Percentiles rank a stretch among this genome's conserved stretches.
Evolutionary conservation across 1,140 invertebrate species (phyloP).

Genomic region (Pseudomyrmex gracilis): DNA sequence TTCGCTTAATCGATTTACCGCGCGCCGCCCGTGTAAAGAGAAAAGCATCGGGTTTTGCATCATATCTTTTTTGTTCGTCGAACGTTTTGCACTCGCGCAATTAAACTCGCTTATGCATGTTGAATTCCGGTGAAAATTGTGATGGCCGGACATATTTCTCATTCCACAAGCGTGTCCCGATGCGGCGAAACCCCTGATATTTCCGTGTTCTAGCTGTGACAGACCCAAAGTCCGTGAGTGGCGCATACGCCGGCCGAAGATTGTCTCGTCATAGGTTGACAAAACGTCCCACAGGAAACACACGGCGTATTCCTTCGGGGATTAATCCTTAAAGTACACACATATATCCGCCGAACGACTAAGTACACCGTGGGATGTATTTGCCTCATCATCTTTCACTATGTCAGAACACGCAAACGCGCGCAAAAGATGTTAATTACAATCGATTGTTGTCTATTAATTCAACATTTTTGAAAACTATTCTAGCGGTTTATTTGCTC

Average conservation of each 20-base stretch:
- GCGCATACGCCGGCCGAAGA: conserved; percentile 46
- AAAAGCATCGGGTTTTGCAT: conserved; percentile 42
- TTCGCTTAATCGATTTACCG: conserved; percentile 26
- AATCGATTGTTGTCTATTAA: too few species aligned
- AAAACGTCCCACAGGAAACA: conserved; percentile 61
- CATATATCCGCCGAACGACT: too few species aligned
- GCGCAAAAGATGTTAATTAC: too few species aligned
- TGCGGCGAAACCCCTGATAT: conserved; percentile 46
- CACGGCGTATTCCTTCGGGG: conserved; percentile 50
- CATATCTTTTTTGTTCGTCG: conserved; percentile 12
- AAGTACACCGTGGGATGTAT: too few species aligned
- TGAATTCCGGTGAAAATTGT: conserved; percentile 46
- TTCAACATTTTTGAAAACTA: too few species aligned
- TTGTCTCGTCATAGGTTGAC: conserved; percentile 60
- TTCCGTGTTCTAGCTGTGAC: conserved; percentile 8
- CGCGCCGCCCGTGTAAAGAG: neutral
- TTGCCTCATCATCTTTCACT: too few species aligned
- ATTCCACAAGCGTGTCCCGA: neutral
- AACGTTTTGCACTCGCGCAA: conserved; percentile 33
- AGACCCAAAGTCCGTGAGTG: conserved; percentile 21
- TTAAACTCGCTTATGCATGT: conserved; percentile 37
- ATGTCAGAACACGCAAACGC: too few species aligned
- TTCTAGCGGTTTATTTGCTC: too few species aligned
- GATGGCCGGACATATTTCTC: conserved; percentile 27
- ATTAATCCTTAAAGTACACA: too few species aligned